Base-by-base conservation (phyloP, 1,140 invertebrate species). In the Polyergus mexicanus region DNA sequence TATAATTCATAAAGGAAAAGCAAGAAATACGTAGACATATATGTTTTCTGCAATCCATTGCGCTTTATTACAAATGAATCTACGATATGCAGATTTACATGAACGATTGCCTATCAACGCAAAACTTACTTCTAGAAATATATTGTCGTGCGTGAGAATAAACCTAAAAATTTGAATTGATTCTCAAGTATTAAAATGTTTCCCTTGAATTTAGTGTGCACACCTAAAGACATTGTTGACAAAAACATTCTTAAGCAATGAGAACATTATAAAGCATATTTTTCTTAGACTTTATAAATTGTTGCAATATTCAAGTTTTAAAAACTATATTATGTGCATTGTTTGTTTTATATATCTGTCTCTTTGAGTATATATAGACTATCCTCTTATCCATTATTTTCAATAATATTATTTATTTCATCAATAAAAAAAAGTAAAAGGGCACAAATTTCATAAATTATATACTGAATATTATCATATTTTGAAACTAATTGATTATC, bases 21-120 rank as follows among this genome's bases (percentile, higher is more conserved):
- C 71, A 84, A 84, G 60, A 47, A 35, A 63, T 89, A 89, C 63
- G 72, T 88, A 81, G 88, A 89, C 81, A 65, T 85, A 84, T 92
- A 84, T 80, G 68, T 81, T 68, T 74, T 89, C 80, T 91, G 86
- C 80, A 91, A 88, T 85, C 91, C 84, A 93, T 91, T 92, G 89
- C 88, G 92, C 92, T 95, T 95, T 95, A 95, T 95, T 95, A 92
- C 85, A 94, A 94, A 94, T 92, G 92, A 72, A 47, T 83, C 78
- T 83, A 83, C 56, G 54, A 69, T 74, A n/a, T 83, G 92, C 92
- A 92, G 94, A 94, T 86, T 94, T 94, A 94, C 94, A 95, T 94
- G 92, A 93, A 91, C 93, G 92, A 92, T 81, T 81, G 92, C 90
- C 91, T 93, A 91, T 92, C 89, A 94, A 94, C 93, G 92, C 90